These are phyloP conservation scores for Stegodyphus mimosarum DNA, from an alignment of 1,140 invertebrate genomes.

Conservation along the genomic window DNA sequence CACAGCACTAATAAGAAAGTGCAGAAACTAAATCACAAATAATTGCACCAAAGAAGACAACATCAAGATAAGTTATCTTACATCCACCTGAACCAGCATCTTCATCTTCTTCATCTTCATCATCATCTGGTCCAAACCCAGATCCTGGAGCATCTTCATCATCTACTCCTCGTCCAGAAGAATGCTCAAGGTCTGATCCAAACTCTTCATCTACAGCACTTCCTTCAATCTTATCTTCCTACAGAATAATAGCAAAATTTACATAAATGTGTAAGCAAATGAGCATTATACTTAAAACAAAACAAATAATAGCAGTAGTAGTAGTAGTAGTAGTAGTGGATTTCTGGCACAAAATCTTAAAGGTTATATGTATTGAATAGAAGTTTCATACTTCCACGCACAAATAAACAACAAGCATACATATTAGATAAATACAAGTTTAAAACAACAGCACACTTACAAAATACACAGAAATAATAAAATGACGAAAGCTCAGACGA, in stretches of 20 bases:
- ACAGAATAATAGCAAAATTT: background rate
- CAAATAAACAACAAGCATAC: no score
- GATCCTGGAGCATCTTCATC: slow-evolving; percentile 63
- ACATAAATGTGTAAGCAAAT: background rate
- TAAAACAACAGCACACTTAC: no score
- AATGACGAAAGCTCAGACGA: no score
- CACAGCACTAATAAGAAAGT: no score
- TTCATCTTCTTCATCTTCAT: slow-evolving; percentile 53
- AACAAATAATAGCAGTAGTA: background rate
- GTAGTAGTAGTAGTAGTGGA: background rate
- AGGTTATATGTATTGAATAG: background rate
- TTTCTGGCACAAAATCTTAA: background rate
- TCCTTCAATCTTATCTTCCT: slow-evolving; percentile 58
- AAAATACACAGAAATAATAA: no score
- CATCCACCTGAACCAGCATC: slow-evolving; percentile 56
- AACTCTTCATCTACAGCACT: slow-evolving; percentile 60
- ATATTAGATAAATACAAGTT: background rate
- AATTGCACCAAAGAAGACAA: background rate
- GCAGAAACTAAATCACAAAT: background rate
- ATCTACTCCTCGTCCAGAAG: slow-evolving; percentile 60
- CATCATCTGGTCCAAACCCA: slow-evolving; percentile 62
- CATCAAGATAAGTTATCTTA: slow-evolving; percentile 29
- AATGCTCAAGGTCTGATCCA: slow-evolving; percentile 49
- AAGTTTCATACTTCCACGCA: background rate
- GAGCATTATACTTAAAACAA: background rate